Base-by-base conservation (phyloP, 2,113 vertebrate genomes). In the Chrysemys picta region DNA sequence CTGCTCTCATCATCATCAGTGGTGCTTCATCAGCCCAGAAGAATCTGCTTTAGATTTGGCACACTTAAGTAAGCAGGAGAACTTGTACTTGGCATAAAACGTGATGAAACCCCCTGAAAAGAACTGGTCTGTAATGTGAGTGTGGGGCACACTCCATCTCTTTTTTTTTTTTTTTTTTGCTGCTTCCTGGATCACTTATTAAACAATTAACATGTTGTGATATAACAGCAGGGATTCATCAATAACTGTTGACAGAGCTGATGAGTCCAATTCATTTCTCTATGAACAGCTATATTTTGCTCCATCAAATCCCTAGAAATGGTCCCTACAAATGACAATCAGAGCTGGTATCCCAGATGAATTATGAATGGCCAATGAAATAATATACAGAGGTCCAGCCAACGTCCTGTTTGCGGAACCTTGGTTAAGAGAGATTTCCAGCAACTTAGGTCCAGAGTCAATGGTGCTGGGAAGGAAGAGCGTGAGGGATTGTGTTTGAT, bases 1-100 rank as follows among this genome's bases (percentile, higher is more conserved):
- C 38, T 0, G 0, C 29, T 45, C 54, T n/a, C 47, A 76, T 59
- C 42, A 35, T 31, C 45, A 87, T 42, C 42, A 19, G 17, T 57
- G 53, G 11, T 8, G 45, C 49, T 65, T 52, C 57, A 38, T 95
- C 4, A 0, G 2, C 10, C 25, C 54, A 38, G 35, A 52, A 84
- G 42, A 49, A 62, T 65, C 82, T 75, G 76, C 54, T 6, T 24
- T 35, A 72, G 38, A 49, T 0, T 59, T 5, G 84, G 17, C 69
- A 86, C 72, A 17, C 12, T 10, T 35, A 62, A 62, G 85, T 1
- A 1, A 42, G 11, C 2, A 2, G 16, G 53, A 82, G 69, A 76
- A 42, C 24, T 56, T 47, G 2, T 1, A 2, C 1, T 35, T 1
- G 8, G 27, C 27, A 90, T 31, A 9, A 86, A 10, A 84, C 22